These are phyloP conservation scores for Microctonus aethiopoides DNA, from an alignment of 2,888 invertebrate species.

Conservation along the genomic window DNA sequence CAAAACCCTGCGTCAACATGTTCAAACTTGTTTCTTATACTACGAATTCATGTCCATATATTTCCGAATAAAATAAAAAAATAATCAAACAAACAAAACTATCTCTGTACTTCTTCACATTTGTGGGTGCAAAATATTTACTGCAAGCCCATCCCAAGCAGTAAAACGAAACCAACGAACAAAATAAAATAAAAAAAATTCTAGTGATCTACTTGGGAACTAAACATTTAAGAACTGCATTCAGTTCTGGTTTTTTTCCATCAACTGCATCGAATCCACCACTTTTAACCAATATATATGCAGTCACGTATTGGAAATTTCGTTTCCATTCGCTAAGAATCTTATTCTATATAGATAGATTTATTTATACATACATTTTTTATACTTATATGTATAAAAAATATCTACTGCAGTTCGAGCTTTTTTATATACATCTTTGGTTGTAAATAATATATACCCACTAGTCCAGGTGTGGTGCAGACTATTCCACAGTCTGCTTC, in stretches of 20 bases:
- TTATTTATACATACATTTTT: too few relatives aligned
- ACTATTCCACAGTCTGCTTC: neutral
- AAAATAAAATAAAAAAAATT: slow-evolving; percentile 18
- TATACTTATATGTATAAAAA: neutral
- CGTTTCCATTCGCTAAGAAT: slow-evolving; percentile 27
- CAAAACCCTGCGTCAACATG: slow-evolving; percentile 1
- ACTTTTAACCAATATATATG: slow-evolving; percentile 21
- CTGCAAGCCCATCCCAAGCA: neutral
- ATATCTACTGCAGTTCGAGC: neutral
- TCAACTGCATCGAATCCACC: neutral
- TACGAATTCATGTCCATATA: neutral
- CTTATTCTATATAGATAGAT: slow-evolving; percentile 2
- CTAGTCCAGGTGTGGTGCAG: slow-evolving; percentile 17
- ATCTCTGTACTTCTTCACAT: neutral
- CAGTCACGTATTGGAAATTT: slow-evolving; percentile 39
- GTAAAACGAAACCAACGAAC: slow-evolving; percentile 15
- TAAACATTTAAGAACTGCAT: slow-evolving; percentile 27
- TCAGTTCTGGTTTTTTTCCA: slow-evolving; percentile 16
- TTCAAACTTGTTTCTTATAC: neutral
- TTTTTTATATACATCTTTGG: slow-evolving; percentile 19
- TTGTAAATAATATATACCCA: slow-evolving; percentile 40
- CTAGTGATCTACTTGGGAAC: slow-evolving; percentile 21
- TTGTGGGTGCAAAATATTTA: neutral
- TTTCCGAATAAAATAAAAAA: neutral
- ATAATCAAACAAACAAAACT: neutral